Base-by-base conservation (phyloP, 2,113 vertebrate species). In the Channa maculata region DNA sequence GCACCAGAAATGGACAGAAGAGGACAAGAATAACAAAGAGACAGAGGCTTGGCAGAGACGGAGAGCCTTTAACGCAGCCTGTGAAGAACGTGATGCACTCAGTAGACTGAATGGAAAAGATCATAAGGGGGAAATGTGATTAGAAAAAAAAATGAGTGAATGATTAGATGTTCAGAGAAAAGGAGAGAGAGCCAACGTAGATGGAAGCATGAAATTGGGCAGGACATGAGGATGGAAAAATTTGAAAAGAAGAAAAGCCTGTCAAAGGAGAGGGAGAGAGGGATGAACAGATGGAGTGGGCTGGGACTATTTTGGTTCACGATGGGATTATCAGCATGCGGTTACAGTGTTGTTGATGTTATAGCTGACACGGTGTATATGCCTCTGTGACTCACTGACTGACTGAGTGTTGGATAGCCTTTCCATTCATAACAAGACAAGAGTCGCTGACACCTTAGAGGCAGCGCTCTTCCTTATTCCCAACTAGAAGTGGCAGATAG, bases 281-380 rank as follows among this genome's bases (percentile, higher is more conserved):
- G 80, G 67, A 86, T 65, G 83, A 91, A 87, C 86, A 92, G 83
- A 92, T 92, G 91, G 90, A 94, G 86, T 79, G 81, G 83, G 90
- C 79, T 86, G 83, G 86, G 69, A 76, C 82, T 87, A 79, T 85
- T 89, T 82, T 71, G 66, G 80, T 82, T 87, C 86, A 86, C 84
- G 68, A 80, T 86, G 86, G 75, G 87, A 84, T 84, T 79, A 87
- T 75, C 88, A 89, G 92, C 89, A 90, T 89, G 91, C 74, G 85
- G 62, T 81, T 86, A 92, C 87, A 91, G 82, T 87, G 24, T 24
- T 24, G 24, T 24, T 24, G 24, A 86, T 88, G 91, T 77, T 86
- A 88, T 83, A 86, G 82, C 71, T 85, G 88, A 92, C 73, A 84
- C 13, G 69, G 82, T 78, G 74, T 78, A 60, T 78, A 80, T 65